Percentiles rank a stretch among this genome's conserved stretches.
These are phyloP conservation scores for Gymnorhina tibicen DNA, from an alignment of 2,113 vertebrate species.

Conservation along the genomic window DNA sequence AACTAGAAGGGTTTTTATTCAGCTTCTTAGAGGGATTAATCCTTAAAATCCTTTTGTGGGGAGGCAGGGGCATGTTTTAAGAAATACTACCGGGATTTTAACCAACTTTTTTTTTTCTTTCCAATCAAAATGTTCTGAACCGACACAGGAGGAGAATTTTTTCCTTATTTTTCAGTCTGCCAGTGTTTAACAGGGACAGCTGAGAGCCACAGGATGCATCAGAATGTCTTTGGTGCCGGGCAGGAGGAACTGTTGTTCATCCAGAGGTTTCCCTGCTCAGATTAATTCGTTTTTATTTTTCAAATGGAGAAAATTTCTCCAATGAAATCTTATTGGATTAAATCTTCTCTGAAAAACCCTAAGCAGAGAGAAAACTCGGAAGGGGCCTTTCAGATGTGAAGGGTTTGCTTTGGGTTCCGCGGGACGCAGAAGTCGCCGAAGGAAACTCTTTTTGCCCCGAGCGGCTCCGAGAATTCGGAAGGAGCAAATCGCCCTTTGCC, in stretches of 20 bases:
- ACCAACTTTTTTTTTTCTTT: neutral
- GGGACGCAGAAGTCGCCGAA: neutral
- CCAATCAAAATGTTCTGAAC: neutral
- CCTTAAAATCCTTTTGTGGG: neutral
- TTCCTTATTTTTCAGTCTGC: neutral
- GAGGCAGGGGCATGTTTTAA: neutral
- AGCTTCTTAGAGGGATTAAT: constrained; percentile 10
- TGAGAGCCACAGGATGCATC: neutral
- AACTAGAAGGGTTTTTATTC: neutral
- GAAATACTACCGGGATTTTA: neutral
- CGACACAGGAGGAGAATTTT: neutral
- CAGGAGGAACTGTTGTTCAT: neutral
- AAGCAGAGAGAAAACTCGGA: neutral
- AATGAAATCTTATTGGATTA: neutral
- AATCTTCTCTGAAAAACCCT: neutral
- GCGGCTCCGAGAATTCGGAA: neutral
- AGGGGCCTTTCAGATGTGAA: neutral
- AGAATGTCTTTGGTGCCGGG: neutral
- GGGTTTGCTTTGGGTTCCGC: neutral
- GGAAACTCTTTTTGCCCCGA: neutral
- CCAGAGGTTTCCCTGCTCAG: neutral
- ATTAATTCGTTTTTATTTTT: neutral
- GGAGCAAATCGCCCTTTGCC: neutral
- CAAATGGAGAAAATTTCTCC: neutral
- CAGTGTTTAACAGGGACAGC: neutral